phyloP scores from a whole-genome alignment of 2,888 invertebrate species.

The Eucera pruinosa region DNA sequence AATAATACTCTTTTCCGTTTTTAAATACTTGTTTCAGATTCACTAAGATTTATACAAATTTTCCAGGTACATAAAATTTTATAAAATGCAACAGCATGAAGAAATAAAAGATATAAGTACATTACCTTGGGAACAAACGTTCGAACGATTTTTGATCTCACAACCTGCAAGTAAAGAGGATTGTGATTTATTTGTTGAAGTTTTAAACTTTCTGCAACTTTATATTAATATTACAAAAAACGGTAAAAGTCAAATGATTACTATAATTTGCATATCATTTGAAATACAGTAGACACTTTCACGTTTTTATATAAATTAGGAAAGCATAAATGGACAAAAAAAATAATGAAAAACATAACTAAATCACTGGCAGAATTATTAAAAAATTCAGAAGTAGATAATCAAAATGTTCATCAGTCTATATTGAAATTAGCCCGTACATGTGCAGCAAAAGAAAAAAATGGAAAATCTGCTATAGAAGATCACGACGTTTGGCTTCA shows the following conservation, averaged over 20 bases:
- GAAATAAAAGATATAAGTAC: slow-evolving; percentile 81
- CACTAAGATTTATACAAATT: background rate
- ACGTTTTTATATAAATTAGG: slow-evolving; percentile 41
- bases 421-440: slow-evolving; percentile 78
- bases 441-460: slow-evolving; percentile 74
- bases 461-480: slow-evolving; percentile 45
- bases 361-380: slow-evolving; percentile 78
- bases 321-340: slow-evolving; percentile 73
- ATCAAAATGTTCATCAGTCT: slow-evolving; percentile 79
- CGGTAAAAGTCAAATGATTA: slow-evolving; percentile 70
- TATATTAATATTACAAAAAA: slow-evolving; percentile 74
- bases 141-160: slow-evolving; percentile 87
- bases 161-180: slow-evolving; percentile 89
- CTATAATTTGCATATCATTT: background rate
- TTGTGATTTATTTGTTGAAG: slow-evolving; percentile 86
- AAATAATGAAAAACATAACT: slow-evolving; percentile 78
- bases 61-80: slow-evolving; percentile 85
- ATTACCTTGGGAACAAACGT: slow-evolving; percentile 88
- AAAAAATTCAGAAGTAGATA: slow-evolving; percentile 73
- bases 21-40: background rate
- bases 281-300: background rate
- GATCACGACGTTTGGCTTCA: slow-evolving; percentile 82
- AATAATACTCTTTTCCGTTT: too few species aligned
- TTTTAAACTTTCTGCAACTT: slow-evolving; percentile 83
- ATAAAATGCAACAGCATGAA: slow-evolving; percentile 79